These are phyloP conservation scores for human (Homo sapiens) DNA, from an alignment of 2,113 vertebrate genomes.

Conservation along the genomic window GRCh38 chr1:55966001-55966500, in stretches of 20 bases:
- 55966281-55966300: conserved; percentile 48
- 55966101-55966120: conserved; percentile 28
- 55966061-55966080: conserved; percentile 73
- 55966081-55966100: conserved; percentile 39
- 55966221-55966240: conserved; percentile 40
- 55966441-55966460: not conserved
- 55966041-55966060: conserved; percentile 62
- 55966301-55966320: conserved; percentile 37
- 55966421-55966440: not conserved
- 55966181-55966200: conserved; percentile 6
- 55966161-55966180: not conserved
- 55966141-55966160: not conserved
- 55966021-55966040: conserved; percentile 74
- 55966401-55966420: conserved; percentile 29
- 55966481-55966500: not conserved
- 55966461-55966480: not conserved
- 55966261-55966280: not conserved
- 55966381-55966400: conserved; percentile 55
- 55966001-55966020: conserved; percentile 72
- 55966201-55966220: conserved; percentile 44
- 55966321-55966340: conserved; percentile 44
- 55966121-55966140: conserved; percentile 70
- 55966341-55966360: conserved; percentile 7
- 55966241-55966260: not conserved
- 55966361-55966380: not conserved